Evolutionary conservation across 1,140 invertebrate species (phyloP), one percentile per base, ranked within the genome.

Genomic region (Hirudo medicinalis): DNA sequence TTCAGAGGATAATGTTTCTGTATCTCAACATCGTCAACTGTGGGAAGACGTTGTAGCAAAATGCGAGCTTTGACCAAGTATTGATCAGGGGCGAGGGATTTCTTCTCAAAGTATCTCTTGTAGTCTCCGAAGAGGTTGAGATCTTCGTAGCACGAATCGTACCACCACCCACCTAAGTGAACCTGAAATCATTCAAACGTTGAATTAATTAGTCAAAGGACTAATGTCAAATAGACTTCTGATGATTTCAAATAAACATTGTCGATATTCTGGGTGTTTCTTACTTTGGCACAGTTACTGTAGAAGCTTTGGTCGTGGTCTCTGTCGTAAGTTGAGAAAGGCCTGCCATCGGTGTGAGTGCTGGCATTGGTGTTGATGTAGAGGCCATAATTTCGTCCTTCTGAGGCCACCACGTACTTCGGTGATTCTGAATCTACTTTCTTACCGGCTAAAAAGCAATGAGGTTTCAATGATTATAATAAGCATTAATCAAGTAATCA

Each of bases 121-220:
- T 94, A 94, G 73, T 88, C 88, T 6, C 91, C 92, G 80, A 95
- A 95, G 40, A 95, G 86, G 83, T 95, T 94, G 1, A 90, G 90
- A 78, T 94, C 91, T 0, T 49, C 43, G 78, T 94, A 92, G 81
- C 93, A 97, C 80, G 91, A 89, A 54, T 81, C 83, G 75, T 82
- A 85, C 85, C 85, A 85, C 84, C 84, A 85, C 4, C 81, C 85
- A n/a, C 83, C 84, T n/a, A 79, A 75, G 76, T 82, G 84, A 70
- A 81, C 78, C 68, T 85, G 43, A 49, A 49, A 49, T 49, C 9
- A 49, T 49, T 49, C 43, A 49, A 49, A 49, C 0, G 43, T 49
- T 5, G 9, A 49, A 49, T 49, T 49, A 49, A 13, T 49, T 49
- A 15, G n/a, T n/a, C n/a, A 49, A 36, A 36, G 32, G 32, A 36